Conservation (phyloP, 1,140 invertebrate species). For the Drosophila prosaltans region DNA sequence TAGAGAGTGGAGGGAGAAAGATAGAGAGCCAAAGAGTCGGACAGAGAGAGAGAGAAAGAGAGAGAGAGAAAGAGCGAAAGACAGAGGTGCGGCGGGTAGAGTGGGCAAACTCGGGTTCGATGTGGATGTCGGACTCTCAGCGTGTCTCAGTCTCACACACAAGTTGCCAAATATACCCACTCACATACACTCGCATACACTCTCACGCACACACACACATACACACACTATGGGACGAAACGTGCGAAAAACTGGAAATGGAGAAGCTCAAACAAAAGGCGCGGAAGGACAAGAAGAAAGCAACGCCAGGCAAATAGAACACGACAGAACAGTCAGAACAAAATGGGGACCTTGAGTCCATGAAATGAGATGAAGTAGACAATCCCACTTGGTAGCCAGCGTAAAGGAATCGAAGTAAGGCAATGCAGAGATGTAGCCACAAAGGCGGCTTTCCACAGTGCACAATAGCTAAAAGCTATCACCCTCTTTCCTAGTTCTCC, state of each 20-base stretch:
- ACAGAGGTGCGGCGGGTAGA: not conserved
- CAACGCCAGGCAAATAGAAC: not conserved
- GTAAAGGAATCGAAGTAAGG: conserved; percentile 73
- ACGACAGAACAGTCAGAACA: not conserved
- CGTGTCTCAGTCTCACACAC: conserved; percentile 43
- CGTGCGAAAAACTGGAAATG: conserved; percentile 68
- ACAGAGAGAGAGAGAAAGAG: not conserved
- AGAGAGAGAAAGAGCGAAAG: not conserved
- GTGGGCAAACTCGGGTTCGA: conserved; percentile 18
- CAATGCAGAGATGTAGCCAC: conserved; percentile 49
- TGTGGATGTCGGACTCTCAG: conserved; percentile 34
- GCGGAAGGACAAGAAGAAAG: conserved; percentile 13
- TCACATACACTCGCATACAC: conserved; percentile 23
- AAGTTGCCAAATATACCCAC: conserved; percentile 71
- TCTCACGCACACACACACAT: conserved; percentile 18
- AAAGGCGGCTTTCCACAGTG: conserved; percentile 30
- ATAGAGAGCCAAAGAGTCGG: not conserved
- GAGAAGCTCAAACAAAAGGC: conserved; percentile 27
- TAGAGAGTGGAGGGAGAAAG: not conserved
- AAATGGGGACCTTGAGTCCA: conserved; percentile 31
- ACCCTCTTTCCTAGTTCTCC: not conserved
- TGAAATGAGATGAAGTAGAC: conserved; percentile 29
- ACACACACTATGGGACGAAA: conserved; percentile 36
- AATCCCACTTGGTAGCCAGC: conserved; percentile 14
- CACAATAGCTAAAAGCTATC: not conserved